These are phyloP conservation scores for Clitarchus hookeri DNA, from an alignment of 2,888 invertebrate species.

Conservation along the genomic window DNA sequence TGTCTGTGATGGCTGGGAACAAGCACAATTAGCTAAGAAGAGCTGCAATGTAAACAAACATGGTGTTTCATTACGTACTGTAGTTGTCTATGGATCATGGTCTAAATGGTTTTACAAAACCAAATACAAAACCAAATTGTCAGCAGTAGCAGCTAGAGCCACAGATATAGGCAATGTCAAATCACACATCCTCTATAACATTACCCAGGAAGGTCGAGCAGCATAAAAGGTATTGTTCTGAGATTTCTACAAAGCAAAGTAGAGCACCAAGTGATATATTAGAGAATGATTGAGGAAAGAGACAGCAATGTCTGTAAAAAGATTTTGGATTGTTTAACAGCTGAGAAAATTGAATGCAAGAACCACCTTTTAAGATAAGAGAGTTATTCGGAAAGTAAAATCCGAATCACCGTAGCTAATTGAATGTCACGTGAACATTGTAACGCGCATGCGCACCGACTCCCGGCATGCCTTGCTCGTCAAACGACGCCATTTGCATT, in stretches of 20 bases:
- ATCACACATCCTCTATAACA: background rate
- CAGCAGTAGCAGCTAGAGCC: background rate
- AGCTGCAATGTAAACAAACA: background rate
- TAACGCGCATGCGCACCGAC: no score
- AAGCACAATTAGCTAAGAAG: background rate
- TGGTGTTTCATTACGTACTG: background rate
- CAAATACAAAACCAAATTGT: background rate
- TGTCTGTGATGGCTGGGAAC: background rate
- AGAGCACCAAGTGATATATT: background rate
- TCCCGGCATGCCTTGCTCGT: no score
- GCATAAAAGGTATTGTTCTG: background rate
- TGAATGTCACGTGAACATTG: no score
- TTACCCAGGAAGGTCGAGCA: background rate
- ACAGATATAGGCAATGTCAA: background rate
- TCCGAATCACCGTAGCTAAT: no score
- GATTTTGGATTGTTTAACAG: no score
- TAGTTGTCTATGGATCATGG: background rate
- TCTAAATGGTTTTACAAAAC: background rate
- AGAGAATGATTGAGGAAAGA: no score
- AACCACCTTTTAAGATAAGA: no score
- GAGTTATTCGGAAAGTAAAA: no score
- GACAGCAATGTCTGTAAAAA: no score
- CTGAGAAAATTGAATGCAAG: no score
- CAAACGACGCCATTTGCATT: no score
- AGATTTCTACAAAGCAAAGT: background rate